Evolutionary conservation across 2,113 vertebrate species (phyloP), one percentile per base, ranked within the genome.

Genomic region (Sorex fumeus): DNA sequence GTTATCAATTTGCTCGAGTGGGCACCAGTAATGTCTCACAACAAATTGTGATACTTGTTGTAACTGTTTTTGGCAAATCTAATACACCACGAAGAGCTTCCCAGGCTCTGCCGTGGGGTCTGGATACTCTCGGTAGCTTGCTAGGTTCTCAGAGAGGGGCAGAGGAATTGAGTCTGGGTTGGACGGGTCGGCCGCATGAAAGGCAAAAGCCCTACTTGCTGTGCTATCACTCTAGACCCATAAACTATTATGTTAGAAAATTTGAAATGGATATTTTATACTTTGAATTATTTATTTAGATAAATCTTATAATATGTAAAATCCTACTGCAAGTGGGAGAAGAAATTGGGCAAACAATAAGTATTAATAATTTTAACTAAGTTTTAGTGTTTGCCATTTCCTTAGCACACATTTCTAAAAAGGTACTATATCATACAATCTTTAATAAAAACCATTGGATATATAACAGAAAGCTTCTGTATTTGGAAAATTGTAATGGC

Each of bases 301-400:
- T 47, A 45, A 34, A 53, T 75, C 76, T 27, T 78, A 69, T 40
- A 74, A 79, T 21, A 70, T 23, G 21, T 80, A 30, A 23, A 80
- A 62, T 79, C 28, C 40, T 28, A 87, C 28, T 83, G 40, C 5
- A 60, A 64, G 45, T 53, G n/a, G 27, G 36, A 82, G 53, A 74
- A 92, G 32, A 40, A 90, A 72, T 34, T 77, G 27, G 21, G 9
- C 72, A 79, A 90, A 76, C 36, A 91, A 82, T 62, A 67, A 60
- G 30, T 75, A 12, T 67, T 64, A 80, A 85, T 36, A 60, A 79
- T 47, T 66, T 4, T 1, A 89, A 36, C 13, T 75, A 75, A 32
- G 70, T 57, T 77, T 74, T 81, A 77, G 1, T 90, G 23, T 77
- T 64, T 75, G 53, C 3, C 71, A 47, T 12, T 25, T 30, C 25